Conservation (phyloP, 2,113 vertebrate genomes). For the Mohoua ochrocephala region DNA sequence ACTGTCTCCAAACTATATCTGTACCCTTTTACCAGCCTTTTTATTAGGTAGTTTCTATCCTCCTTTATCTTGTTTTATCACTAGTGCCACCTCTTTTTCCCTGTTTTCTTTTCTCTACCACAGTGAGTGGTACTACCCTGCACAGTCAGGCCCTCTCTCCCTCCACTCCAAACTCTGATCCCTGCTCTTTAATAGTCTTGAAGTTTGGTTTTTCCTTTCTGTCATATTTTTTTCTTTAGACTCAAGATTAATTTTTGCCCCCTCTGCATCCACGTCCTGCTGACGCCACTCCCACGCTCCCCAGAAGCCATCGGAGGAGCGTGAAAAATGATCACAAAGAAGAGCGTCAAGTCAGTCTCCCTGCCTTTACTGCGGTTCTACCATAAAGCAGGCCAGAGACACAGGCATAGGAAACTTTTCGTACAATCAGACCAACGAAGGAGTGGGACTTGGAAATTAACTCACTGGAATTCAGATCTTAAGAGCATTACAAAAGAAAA, state of each 20-base stretch:
- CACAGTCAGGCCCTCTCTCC: background rate
- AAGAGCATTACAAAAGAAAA: background rate
- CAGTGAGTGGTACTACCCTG: background rate
- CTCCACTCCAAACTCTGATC: background rate
- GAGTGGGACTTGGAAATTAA: background rate
- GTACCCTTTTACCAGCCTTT: background rate
- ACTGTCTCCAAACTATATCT: background rate
- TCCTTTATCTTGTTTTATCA: background rate
- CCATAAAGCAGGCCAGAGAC: background rate
- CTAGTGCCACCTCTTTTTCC: background rate
- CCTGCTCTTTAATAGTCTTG: background rate
- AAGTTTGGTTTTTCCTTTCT: background rate
- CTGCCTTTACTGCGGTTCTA: background rate
- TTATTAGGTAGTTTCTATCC: background rate
- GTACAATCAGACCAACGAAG: background rate
- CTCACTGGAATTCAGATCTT: background rate
- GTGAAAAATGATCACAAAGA: background rate
- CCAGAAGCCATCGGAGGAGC: background rate
- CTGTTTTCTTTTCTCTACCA: background rate
- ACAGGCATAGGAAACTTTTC: background rate
- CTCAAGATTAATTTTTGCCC: background rate
- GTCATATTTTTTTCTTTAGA: background rate
- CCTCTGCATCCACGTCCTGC: background rate
- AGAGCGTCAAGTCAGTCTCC: background rate
- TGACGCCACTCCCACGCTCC: fast-evolving